A percentile compares a stretch with the other conserved stretches of the same genome.
Conservation (phyloP, 2,113 vertebrate species). For the Pantherophis guttatus region DNA sequence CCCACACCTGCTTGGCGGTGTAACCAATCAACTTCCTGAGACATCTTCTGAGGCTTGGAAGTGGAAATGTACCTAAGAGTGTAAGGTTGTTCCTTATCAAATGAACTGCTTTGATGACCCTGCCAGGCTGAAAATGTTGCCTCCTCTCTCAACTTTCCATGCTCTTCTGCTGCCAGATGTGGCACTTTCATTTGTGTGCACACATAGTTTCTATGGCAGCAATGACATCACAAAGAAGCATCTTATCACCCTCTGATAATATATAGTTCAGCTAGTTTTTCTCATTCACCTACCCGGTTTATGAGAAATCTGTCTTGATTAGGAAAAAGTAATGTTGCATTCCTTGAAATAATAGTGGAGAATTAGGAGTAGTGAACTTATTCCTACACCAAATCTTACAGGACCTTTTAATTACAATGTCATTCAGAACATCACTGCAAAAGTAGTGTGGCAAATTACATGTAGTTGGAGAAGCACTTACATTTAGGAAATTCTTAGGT, state of each 20-base stretch:
- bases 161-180: conserved; percentile 35
- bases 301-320: neutral
- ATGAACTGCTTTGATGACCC: conserved; percentile 26
- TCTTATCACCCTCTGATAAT: neutral
- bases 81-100: conserved; percentile 20
- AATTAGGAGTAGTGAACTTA: neutral
- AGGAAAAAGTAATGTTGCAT: neutral
- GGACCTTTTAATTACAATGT: neutral
- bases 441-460: neutral
- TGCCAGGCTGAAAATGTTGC: conserved; percentile 28
- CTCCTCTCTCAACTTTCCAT: conserved; percentile 38
- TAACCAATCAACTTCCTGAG: conserved; percentile 62
- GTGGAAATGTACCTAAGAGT: conserved; percentile 12
- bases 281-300: neutral
- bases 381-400: neutral
- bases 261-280: conserved; percentile 3
- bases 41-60: conserved; percentile 44
- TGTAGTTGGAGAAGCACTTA: neutral
- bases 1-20: conserved; percentile 51
- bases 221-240: conserved; percentile 31
- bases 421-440: neutral
- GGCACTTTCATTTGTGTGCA: conserved; percentile 32
- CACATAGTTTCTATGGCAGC: conserved; percentile 35
- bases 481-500: neutral
- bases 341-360: neutral